phyloP scores from a whole-genome alignment of 2,888 invertebrate genomes.

The Tuta absoluta region DNA sequence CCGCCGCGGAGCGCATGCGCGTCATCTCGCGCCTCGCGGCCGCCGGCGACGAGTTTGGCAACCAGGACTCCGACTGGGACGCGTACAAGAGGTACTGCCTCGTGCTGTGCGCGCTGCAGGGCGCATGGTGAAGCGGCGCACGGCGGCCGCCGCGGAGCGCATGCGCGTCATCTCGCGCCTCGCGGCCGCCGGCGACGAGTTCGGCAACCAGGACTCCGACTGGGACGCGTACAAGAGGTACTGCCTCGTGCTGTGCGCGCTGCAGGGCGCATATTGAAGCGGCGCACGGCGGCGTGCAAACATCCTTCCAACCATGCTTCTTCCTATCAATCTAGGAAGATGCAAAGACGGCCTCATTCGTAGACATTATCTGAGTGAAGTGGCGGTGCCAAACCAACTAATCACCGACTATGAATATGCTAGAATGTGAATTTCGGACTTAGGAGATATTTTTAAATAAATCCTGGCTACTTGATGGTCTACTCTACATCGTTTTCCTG shows the following conservation, averaged over 20 bases:
- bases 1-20: slow-evolving; percentile 97
- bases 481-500: neutral
- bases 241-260: too few species aligned
- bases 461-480: neutral
- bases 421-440: too few species aligned
- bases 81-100: slow-evolving; percentile 90
- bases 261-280: too few species aligned
- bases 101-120: neutral
- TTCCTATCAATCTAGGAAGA: too few species aligned
- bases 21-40: slow-evolving; percentile 93
- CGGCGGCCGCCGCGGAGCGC: slow-evolving; percentile 95
- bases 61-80: slow-evolving; percentile 97
- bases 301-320: too few species aligned
- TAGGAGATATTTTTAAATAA: slow-evolving; percentile 14
- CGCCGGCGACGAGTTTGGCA: slow-evolving; percentile 92
- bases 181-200: slow-evolving; percentile 89
- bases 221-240: slow-evolving; percentile 97
- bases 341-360: too few species aligned
- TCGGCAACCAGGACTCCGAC: slow-evolving; percentile 96
- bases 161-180: slow-evolving; percentile 97
- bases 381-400: too few species aligned
- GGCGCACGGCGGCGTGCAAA: too few species aligned
- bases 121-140: slow-evolving; percentile 90
- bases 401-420: too few species aligned
- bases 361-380: too few species aligned